Evolutionary conservation across 2,113 vertebrate genomes (phyloP), one percentile per base, ranked within the genome.

Genomic region (Chelonoidis abingdonii): DNA sequence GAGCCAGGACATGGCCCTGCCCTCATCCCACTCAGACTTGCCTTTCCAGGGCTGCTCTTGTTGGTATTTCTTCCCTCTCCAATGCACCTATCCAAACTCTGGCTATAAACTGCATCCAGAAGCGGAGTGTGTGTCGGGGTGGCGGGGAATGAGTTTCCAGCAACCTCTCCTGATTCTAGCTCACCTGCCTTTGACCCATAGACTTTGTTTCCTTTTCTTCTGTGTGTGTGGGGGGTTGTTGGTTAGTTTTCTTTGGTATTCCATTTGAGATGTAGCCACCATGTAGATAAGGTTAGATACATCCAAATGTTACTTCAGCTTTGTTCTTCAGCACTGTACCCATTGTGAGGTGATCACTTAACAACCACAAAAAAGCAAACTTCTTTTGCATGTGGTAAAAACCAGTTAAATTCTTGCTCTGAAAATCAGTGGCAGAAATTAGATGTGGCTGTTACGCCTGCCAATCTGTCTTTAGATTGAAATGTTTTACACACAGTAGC

Each of bases 401-500:
- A 49, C 0, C 0, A 1, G 1, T 87, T 89, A 86, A 97, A 90
- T 90, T 38, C 62, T 53, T 94, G 72, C 14, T 31, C 41, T 27
- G 50, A 89, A 78, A 87, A 80, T 13, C 41, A 91, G 53, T 59
- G 41, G 47, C 90, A 91, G 89, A 93, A 87, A 0, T 89, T 44
- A 82, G 89, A 29, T 90, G 50, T 21, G 84, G 31, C 56, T 92
- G 94, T 89, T 88, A 49, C 27, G 92, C 47, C 78, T 75, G 52
- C 62, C 75, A 53, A 95, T 79, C 82, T 91, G 92, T 81, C 93
- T 91, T 44, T 10, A 79, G 44, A 83, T 88, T 84, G 78, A 95
- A 96, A 57, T 0, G 0, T 96, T 95, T 97, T 56, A 50, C 85
- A 21, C 21, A 91, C 92, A 90, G 94, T 97, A 97, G 94, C 90